Conservation (phyloP, 2,797 vertebrate genomes). For the Epinephelus coioides region DNA sequence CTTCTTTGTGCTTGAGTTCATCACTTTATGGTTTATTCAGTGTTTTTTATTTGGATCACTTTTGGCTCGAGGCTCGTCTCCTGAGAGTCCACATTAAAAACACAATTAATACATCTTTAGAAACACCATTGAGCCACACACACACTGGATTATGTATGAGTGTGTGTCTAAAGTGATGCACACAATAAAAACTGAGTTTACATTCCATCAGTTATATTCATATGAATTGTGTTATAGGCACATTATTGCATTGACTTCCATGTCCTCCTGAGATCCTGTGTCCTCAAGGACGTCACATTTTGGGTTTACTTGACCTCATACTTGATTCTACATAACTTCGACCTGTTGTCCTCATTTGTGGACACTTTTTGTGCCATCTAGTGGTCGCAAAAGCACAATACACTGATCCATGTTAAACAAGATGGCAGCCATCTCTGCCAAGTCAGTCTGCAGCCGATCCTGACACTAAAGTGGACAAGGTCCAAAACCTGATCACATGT, state of each 20-base stretch:
- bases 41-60: conserved; percentile 8
- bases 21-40: background rate
- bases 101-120: background rate
- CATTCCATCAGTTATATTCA: background rate
- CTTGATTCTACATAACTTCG: too few relatives aligned
- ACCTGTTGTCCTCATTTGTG: too few relatives aligned
- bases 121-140: too few relatives aligned
- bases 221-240: background rate
- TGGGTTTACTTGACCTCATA: too few relatives aligned
- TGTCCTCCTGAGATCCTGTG: background rate
- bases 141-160: background rate
- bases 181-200: background rate
- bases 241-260: background rate
- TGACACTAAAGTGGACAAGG: too few relatives aligned
- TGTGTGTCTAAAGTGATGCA: background rate
- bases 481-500: too few relatives aligned
- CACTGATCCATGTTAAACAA: too few relatives aligned
- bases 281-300: too few relatives aligned
- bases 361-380: too few relatives aligned
- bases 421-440: too few relatives aligned
- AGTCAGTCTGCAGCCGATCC: too few relatives aligned
- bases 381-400: too few relatives aligned
- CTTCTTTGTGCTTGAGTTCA: background rate
- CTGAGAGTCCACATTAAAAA: background rate
- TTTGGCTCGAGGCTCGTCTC: background rate